Evolutionary conservation across 2,113 vertebrate species (phyloP).

Genomic region (Merops nubicus): DNA sequence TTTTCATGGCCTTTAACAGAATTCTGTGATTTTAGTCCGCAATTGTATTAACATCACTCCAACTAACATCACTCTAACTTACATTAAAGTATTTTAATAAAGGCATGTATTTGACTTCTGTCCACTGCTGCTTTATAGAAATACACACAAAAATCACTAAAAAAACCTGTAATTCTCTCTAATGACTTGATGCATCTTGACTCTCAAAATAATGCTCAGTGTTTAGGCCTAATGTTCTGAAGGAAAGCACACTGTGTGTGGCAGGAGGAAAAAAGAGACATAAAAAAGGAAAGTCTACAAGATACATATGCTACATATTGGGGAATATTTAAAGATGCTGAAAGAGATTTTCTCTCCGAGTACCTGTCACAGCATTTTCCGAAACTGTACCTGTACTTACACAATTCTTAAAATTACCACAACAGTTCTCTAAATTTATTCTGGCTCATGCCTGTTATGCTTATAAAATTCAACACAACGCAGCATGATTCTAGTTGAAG

Average conservation of each 20-base stretch:
- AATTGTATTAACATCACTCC: neutral
- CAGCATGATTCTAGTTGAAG: neutral
- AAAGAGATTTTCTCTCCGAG: neutral
- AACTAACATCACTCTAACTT: neutral
- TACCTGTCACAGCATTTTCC: neutral
- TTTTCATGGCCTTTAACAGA: slow-evolving; percentile 31
- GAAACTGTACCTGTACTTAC: neutral
- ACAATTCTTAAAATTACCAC: neutral
- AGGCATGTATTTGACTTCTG: neutral
- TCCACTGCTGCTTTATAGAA: neutral
- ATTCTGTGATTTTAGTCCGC: neutral
- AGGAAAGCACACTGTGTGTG: neutral
- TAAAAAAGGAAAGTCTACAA: neutral
- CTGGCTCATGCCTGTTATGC: neutral
- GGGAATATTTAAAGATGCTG: neutral
- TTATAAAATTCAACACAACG: neutral
- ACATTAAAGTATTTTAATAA: neutral
- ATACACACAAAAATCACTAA: neutral
- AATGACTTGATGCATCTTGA: neutral
- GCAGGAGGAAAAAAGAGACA: neutral
- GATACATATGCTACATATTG: neutral
- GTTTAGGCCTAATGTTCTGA: neutral
- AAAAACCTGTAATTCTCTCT: neutral
- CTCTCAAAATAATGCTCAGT: neutral
- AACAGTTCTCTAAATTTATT: neutral